These are phyloP conservation scores for Podiceps cristatus DNA, from an alignment of 2,113 vertebrate species.

Conservation along the genomic window DNA sequence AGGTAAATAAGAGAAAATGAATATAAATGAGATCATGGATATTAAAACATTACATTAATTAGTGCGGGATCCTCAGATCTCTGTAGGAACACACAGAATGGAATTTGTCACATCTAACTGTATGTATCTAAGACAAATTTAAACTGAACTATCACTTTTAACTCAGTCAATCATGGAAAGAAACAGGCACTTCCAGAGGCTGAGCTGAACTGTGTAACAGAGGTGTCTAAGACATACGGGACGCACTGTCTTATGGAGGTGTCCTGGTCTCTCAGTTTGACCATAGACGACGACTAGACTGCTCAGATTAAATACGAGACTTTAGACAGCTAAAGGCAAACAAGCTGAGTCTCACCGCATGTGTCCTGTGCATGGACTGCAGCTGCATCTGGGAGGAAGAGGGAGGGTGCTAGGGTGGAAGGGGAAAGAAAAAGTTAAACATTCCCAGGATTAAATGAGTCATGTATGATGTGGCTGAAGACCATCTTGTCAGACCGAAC, in stretches of 20 bases:
- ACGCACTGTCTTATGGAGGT: not conserved
- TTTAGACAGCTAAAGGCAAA: conserved; percentile 71
- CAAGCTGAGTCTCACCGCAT: conserved; percentile 66
- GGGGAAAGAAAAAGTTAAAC: conserved; percentile 69
- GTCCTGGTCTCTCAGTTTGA: not conserved
- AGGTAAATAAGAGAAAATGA: not conserved
- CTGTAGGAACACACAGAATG: conserved; percentile 12
- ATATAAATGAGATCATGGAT: not conserved
- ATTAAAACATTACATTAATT: not conserved
- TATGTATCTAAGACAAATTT: not conserved
- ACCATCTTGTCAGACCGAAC: not conserved
- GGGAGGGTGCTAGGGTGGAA: conserved; percentile 71
- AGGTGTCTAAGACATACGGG: not conserved
- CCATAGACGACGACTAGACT: conserved; percentile 37
- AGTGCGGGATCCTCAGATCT: not conserved
- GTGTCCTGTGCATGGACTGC: conserved; percentile 67
- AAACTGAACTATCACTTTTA: not conserved
- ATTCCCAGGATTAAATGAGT: conserved; percentile 5
- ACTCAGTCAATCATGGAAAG: not conserved
- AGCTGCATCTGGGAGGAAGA: conserved; percentile 73
- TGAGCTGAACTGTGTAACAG: not conserved
- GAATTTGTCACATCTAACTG: not conserved
- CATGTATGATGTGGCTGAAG: not conserved
- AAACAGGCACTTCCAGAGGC: not conserved
- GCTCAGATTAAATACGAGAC: conserved; percentile 50